These are phyloP conservation scores for Corythaixoides concolor DNA, from an alignment of 2,113 vertebrate species.

Conservation along the genomic window DNA sequence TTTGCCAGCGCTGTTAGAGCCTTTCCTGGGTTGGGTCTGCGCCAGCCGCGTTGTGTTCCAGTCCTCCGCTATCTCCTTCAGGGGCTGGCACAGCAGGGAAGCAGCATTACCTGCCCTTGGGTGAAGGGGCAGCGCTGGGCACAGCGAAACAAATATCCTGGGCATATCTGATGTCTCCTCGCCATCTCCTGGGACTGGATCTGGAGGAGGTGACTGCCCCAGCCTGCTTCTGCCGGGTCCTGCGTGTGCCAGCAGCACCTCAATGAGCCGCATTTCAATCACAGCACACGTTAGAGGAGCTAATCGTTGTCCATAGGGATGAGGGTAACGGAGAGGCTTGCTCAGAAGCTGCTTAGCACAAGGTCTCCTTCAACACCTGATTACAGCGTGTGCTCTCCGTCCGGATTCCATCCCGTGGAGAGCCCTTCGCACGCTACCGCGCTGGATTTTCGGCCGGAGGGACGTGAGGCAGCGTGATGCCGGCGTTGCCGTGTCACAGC, in stretches of 20 bases:
- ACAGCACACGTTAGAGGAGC: accelerated
- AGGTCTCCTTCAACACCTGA: neutral
- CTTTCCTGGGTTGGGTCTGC: neutral
- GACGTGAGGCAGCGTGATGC: neutral
- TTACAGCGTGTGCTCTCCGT: accelerated
- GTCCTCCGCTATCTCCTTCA: neutral
- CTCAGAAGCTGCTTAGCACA: neutral
- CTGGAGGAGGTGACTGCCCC: neutral
- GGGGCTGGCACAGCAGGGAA: neutral
- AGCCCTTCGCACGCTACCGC: neutral
- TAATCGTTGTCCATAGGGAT: neutral
- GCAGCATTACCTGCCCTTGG: neutral
- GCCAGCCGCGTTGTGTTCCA: neutral
- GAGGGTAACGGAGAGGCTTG: neutral
- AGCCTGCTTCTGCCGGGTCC: neutral
- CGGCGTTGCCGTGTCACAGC: neutral
- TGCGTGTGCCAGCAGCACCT: neutral
- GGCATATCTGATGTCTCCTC: neutral
- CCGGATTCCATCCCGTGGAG: neutral
- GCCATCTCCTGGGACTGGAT: neutral
- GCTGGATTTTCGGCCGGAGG: neutral
- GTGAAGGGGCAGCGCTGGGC: neutral
- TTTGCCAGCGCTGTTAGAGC: neutral
- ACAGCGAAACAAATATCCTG: accelerated
- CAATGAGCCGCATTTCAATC: accelerated